A percentile compares a stretch with the other conserved stretches of the same genome.
Conservation (phyloP, 30 jellyfish, hydroid and myxozoan genomes). For the Chironex yamaguchii region DNA sequence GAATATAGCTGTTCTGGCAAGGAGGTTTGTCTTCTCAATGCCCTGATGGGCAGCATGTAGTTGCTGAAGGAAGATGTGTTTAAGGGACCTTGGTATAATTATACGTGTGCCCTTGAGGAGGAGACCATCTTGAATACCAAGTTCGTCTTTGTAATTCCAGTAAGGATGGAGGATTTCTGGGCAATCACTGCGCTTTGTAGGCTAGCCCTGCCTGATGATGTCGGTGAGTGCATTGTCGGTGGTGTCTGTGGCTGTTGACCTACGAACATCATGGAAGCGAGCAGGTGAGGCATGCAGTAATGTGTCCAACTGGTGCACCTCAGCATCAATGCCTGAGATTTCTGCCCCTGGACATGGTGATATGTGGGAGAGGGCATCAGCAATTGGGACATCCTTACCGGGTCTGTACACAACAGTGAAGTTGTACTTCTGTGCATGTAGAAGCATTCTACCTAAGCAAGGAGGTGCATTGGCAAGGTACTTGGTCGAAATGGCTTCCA, state of each 20-base stretch:
- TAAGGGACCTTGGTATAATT: slow-evolving; percentile 11
- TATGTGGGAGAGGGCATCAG: slow-evolving; percentile 32
- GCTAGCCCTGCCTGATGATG: slow-evolving; percentile 8
- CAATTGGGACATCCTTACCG: slow-evolving; percentile 8
- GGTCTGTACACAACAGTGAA: background rate
- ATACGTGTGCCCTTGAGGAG: slow-evolving; percentile 16
- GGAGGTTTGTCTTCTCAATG: slow-evolving; percentile 15
- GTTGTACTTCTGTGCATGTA: slow-evolving; percentile 21
- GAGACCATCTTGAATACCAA: slow-evolving; percentile 3
- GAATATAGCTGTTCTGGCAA: slow-evolving; percentile 36
- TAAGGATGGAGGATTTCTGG: background rate
- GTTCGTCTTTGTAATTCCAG: slow-evolving; percentile 17
- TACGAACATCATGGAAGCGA: background rate
- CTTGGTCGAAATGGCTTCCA: slow-evolving; percentile 3
- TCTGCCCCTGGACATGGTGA: background rate
- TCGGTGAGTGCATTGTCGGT: slow-evolving; percentile 7
- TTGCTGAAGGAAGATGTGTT: slow-evolving; percentile 2
- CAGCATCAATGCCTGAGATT: background rate
- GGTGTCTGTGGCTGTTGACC: slow-evolving; percentile 5
- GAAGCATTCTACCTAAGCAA: slow-evolving; percentile 35
- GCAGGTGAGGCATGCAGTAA: slow-evolving; percentile 27
- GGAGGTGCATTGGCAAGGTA: slow-evolving; percentile 31
- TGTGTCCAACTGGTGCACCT: background rate
- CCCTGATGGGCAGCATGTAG: slow-evolving; percentile 53
- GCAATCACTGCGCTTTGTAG: slow-evolving; percentile 1